Evolutionary conservation across 2,888 invertebrate species (phyloP).

Genomic region (Ormyrus thymus): DNA sequence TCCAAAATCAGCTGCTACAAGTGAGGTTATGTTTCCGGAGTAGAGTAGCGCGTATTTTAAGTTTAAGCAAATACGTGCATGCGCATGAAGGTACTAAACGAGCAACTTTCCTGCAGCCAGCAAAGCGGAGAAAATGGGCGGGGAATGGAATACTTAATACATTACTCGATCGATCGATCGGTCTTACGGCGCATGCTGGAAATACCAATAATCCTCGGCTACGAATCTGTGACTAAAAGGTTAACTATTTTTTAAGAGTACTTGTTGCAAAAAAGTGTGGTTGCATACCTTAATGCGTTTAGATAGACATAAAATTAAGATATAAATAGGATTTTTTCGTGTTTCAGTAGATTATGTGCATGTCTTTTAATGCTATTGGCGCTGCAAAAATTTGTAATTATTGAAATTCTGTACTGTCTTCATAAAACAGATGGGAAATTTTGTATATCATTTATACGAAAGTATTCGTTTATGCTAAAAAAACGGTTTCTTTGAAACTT

Average conservation of each 20-base stretch:
- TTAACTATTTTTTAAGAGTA: constrained; percentile 11
- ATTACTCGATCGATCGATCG: constrained; percentile 25
- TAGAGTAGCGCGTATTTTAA: neutral
- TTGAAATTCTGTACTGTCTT: too few relatives aligned
- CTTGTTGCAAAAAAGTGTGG: neutral
- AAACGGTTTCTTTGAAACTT: too few relatives aligned
- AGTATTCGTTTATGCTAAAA: too few relatives aligned
- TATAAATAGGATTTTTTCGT: too few relatives aligned
- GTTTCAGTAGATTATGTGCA: too few relatives aligned
- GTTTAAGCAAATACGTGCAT: neutral
- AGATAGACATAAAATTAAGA: too few relatives aligned
- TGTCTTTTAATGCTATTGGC: too few relatives aligned
- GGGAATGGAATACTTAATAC: constrained; percentile 2
- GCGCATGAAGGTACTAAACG: neutral
- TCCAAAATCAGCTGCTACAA: neutral
- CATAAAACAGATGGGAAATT: too few relatives aligned
- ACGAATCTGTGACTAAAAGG: constrained; percentile 21
- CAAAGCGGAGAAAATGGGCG: constrained; percentile 26
- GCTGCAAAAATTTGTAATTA: too few relatives aligned
- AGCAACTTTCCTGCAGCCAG: constrained; percentile 11
- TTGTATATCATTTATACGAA: too few relatives aligned
- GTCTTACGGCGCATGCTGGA: constrained; percentile 19
- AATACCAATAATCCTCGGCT: constrained; percentile 5
- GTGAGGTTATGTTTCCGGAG: constrained; percentile 32
- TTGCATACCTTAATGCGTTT: neutral